Evolutionary conservation across 1,140 invertebrate genomes (phyloP), one percentile per base, ranked within the genome.

Genomic region (Anadara kagoshimensis): DNA sequence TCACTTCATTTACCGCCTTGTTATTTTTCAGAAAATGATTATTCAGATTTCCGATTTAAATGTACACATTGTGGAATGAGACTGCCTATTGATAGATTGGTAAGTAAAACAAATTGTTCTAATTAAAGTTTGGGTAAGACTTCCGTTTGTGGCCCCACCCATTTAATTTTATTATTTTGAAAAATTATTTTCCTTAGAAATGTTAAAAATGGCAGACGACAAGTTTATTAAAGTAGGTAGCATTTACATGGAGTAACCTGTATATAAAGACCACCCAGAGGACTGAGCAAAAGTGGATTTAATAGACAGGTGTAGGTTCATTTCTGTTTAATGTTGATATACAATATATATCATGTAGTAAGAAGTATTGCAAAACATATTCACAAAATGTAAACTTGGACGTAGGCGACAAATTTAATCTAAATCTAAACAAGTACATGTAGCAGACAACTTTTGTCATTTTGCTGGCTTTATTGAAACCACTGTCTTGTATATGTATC

Each of bases 51-150:
- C 5, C 45, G 68, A 67, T 80, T 76, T 57, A 74, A 71, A 57
- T 81, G 79, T 70, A 70, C 76, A 49, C 74, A 74, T 58, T 81
- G 78, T 67, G 69, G 75, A 11, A 81, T 80, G 41, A 78, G 71
- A 59, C 51, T 79, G 45, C 68, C 56, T 20, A 58, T 77, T 18
- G 66, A 70, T 41, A 41, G 56, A 24, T 57, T 77, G 47, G 70
- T 73, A 69, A 65, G 68, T 75, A 43, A 49, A 56, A 22, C 1
- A 49, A 18, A n/a, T 16, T 47, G 10, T 18, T 18, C n/a, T 2
- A 49, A 49, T 49, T 3, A 49, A 49, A n/a, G 29, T 36, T 36
- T 11, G 16, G 16, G 45, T 8, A 47, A 47, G 45, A 47, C 8
- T 10, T 16, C 16, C 16, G 8, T 47, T 8, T 47, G 16, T 10